Evolutionary conservation across 1,140 invertebrate species (phyloP).

Genomic region (Stegodyphus mimosarum): DNA sequence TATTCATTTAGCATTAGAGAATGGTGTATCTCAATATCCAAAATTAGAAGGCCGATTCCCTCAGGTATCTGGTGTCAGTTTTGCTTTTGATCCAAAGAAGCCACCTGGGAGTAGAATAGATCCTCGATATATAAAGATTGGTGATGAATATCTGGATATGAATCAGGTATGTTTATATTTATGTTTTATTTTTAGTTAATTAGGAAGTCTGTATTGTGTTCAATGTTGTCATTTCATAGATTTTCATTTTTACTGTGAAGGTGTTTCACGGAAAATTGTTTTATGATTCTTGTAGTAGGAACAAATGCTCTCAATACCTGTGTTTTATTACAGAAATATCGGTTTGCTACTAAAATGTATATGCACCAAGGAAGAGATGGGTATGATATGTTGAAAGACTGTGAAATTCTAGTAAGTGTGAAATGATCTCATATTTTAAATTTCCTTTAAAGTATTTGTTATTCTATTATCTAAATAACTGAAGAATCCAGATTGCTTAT

Average conservation of each 20-base stretch:
- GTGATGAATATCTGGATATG: slow-evolving; percentile 82
- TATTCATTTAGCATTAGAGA: slow-evolving; percentile 82
- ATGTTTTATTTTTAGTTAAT: not conserved
- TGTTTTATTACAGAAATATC: slow-evolving; percentile 72
- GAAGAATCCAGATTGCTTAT: not conserved
- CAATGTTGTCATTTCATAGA: not conserved
- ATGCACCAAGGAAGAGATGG: slow-evolving; percentile 81
- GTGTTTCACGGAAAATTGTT: not conserved
- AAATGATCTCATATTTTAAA: not conserved
- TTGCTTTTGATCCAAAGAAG: slow-evolving; percentile 84
- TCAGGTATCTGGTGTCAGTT: slow-evolving; percentile 83
- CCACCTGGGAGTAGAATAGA: slow-evolving; percentile 79
- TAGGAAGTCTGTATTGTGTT: not conserved
- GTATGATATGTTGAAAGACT: slow-evolving; percentile 81
- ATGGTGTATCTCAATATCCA: slow-evolving; percentile 81
- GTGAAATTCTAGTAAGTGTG: slow-evolving; percentile 76
- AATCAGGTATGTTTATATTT: slow-evolving; percentile 71
- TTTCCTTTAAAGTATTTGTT: not conserved
- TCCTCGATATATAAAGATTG: slow-evolving; percentile 79
- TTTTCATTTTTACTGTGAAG: not conserved
- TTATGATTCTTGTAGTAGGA: too few relatives aligned
- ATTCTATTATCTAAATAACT: not conserved
- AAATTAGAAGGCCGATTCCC: slow-evolving; percentile 85
- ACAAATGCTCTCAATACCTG: not conserved
- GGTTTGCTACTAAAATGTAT: slow-evolving; percentile 85